These are phyloP conservation scores for Conops quadrifasciatus DNA, from an alignment of 2,888 invertebrate genomes.

Conservation along the genomic window DNA sequence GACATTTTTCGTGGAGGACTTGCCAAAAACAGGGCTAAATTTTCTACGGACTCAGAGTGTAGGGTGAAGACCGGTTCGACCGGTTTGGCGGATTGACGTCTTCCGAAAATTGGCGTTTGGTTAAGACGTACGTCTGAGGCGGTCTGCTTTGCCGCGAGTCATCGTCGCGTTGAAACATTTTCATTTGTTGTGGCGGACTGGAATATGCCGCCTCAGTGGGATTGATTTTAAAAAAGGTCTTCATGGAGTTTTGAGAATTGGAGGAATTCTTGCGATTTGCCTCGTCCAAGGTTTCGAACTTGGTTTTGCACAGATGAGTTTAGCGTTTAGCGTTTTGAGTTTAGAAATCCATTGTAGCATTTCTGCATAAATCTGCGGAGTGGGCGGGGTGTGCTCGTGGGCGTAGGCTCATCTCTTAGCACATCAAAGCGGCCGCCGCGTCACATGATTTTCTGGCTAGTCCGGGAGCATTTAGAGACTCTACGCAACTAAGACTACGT, in stretches of 20 bases:
- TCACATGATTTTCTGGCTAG: constrained; percentile 17
- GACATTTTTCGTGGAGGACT: background rate
- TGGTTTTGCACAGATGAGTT: constrained; percentile 61
- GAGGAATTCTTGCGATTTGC: constrained; percentile 59
- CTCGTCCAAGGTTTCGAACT: constrained; percentile 61
- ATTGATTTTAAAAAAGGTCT: constrained; percentile 57
- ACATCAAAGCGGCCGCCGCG: background rate
- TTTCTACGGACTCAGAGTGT: constrained; percentile 61
- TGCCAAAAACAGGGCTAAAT: constrained; percentile 48
- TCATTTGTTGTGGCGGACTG: constrained; percentile 53
- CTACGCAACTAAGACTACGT: too few relatives aligned
- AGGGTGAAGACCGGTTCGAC: constrained; percentile 48
- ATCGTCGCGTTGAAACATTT: constrained; percentile 57
- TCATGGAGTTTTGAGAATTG: constrained; percentile 61
- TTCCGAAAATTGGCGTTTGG: constrained; percentile 64
- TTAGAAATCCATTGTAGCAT: constrained; percentile 58
- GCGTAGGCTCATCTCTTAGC: constrained; percentile 34
- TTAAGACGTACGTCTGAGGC: constrained; percentile 58
- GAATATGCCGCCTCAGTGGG: constrained; percentile 46
- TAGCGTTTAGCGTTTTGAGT: constrained; percentile 62
- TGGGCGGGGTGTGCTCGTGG: constrained; percentile 43
- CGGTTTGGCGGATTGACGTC: constrained; percentile 49
- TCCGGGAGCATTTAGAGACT: background rate
- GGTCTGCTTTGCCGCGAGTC: constrained; percentile 37
- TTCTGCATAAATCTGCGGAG: constrained; percentile 52